Base-by-base conservation (phyloP, 2,113 vertebrate species). In the Odocoileus hemionus region DNA sequence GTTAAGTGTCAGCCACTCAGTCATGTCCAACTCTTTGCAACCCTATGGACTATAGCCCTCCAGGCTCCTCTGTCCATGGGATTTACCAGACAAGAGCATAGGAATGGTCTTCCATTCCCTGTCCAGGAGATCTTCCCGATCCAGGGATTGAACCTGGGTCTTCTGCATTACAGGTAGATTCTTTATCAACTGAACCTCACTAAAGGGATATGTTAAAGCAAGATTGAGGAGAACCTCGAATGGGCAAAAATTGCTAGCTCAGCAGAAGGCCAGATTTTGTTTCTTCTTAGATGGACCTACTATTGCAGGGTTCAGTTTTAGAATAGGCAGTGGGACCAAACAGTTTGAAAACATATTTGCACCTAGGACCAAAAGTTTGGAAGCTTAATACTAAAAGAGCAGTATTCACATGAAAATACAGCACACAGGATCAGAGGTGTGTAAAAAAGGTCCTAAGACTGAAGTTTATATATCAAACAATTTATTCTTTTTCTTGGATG, bases 371-470 rank as follows among this genome's bases (percentile, higher is more conserved):
- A 80, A 64, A 74, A 16, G 3, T 11, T 23, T 76, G 54, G 57
- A 57, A 25, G 10, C 6, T 33, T 39, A 6, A 25, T 21, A 21
- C 57, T 47, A 54, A 33, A 47, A 23, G 9, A 79, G 3, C 7
- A 13, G 19, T 33, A 36, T 47, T 93, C 47, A 25, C 17, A 8
- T 6, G 10, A 89, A 9, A 60, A 8, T n/a, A 25, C n/a, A 84
- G 52, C 7, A 1, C 7, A 1, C 5, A 85, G 4, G 2, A 64
- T 43, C n/a, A 64, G n/a, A 23, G 43, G 5, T 6, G 1, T 47
- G 10, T 39, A 36, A 50, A 96, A 36, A 50, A 96, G 30, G 23
- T 70, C 67, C 54, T 0, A 25, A n/a, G 45, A 26, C 45, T 14
- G 36, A 60, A 13, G 28, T 74, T 80, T 54, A 16, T 33, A n/a